Evolutionary conservation across 2,113 vertebrate genomes (phyloP), one percentile per base, ranked within the genome.

Genomic region (Python bivittatus): DNA sequence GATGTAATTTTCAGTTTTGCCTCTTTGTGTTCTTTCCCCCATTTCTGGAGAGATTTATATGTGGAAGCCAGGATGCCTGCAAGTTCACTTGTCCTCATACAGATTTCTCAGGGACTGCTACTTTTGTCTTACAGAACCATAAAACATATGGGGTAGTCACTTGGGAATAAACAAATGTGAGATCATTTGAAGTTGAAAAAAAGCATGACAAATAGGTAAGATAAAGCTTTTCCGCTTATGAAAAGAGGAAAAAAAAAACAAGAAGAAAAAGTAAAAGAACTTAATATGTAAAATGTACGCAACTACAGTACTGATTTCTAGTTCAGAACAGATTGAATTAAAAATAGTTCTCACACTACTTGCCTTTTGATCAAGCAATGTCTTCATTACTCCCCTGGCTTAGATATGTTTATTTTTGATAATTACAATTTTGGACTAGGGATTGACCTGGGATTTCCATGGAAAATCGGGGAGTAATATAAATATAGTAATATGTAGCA

Each of bases 11-110:
- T 91, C 48, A 17, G 33, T 27, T 61, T 93, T 85, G 12, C 27
- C 44, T 88, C 48, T 93, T 85, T 85, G 79, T 72, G 54, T 88
- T 89, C 64, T 84, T 85, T 91, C n/a, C 60, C n/a, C 84, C 57
- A 48, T 93, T 93, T 64, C 87, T 52, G 33, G 79, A 88, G 72
- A 93, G 86, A 88, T 91, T 91, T 92, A 92, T 68, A 68, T 85
- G 83, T 27, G 52, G 33, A 88, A 89, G 42, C 38, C 48, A 85
- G 90, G 58, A 93, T 91, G 56, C 72, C 90, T 93, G 86, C 85
- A 88, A 88, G 86, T 91, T 91, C 86, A 91, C 90, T 93, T 91
- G 86, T 38, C 72, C 15, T 15, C 54, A 42, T 52, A 88, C 33
- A 84, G 68, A 91, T 91, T 91, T 68, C 72, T 68, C 25, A 93